Conservation (phyloP, 92 coral and sea anemone species). For the Scolanthus callimorphus region DNA sequence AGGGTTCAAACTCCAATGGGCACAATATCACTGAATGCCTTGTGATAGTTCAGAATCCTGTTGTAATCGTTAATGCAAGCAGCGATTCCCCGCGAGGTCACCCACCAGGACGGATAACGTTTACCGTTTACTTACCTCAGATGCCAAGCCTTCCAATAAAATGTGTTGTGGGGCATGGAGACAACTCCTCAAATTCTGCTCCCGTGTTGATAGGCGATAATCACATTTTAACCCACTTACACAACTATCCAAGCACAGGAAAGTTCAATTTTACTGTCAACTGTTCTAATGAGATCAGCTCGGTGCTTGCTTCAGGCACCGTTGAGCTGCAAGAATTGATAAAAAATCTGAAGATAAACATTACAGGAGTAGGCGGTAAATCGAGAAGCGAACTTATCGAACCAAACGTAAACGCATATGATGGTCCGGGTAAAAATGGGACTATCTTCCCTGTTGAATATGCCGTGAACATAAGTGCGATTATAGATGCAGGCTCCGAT, state of each 20-base stretch:
- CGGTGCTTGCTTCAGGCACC: background rate
- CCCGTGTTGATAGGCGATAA: too few species aligned
- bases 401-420: conserved; percentile 38
- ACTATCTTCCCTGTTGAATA: conserved; percentile 46
- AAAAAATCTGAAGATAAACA: conserved; percentile 5
- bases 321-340: conserved; percentile 40
- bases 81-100: conserved; percentile 55
- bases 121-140: conserved; percentile 12
- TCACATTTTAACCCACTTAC: too few species aligned
- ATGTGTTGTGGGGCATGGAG: too few species aligned
- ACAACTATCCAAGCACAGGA: conserved; percentile 34
- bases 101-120: conserved; percentile 23
- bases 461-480: conserved; percentile 26
- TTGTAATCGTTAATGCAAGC: conserved; percentile 15
- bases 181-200: too few species aligned
- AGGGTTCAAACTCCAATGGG: conserved; percentile 16
- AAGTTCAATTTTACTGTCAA: conserved; percentile 37
- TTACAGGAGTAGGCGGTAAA: conserved; percentile 3
- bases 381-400: conserved; percentile 9
- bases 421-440: conserved; percentile 43
- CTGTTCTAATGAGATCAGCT: conserved; percentile 50
- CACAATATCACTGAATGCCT: conserved; percentile 23
- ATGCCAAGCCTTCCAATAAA: conserved; percentile 28
- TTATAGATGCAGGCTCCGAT: conserved; percentile 62
- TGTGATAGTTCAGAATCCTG: conserved; percentile 43